Evolutionary conservation across 2,888 invertebrate species (phyloP), one percentile per base, ranked within the genome.

Genomic region (Merodon equestris): DNA sequence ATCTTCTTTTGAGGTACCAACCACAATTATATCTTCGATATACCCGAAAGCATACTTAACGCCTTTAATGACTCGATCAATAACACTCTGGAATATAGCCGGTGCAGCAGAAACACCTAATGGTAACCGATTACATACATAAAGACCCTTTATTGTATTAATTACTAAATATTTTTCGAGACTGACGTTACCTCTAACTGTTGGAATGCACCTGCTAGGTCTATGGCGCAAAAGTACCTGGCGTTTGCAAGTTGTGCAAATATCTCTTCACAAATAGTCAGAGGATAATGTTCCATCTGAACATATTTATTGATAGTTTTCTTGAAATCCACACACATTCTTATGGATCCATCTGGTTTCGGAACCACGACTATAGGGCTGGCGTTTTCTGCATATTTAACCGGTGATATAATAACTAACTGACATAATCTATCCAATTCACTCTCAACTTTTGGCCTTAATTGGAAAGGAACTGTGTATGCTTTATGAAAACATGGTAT

Each of bases 281-380:
- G 14, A 10, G 53, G 64, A 10, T 64, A 64, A 19, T 64, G 64
- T 54, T 64, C 53, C 53, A 64, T 64, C n/a, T 9, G 17, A 14
- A 63, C 51, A 63, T 27, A 63, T 44, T 51, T 63, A 19, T 63
- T 63, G 0, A 51, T 42, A 42, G 61, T 61, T 40, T 12, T 61
- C 13, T 50, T 50, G 18, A 50, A 50, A 50, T 50, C 42, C 9
- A 61, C 61, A 61, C 42, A 51, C 10, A 50, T 61, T n/a, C 60
- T 40, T 12, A 61, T 61, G 10, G 61, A 60, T 14, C 50, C 40
- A 12, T 60, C 50, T 19, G 48, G 38, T 36, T 60, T 60, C 1
- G 60, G 48, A 4, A 60, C 50, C 13, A 60, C 60, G 9, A 60
- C 50, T 14, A 60, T n/a, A n/a, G n/a, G n/a, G n/a, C n/a, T n/a